Evolutionary conservation across 2,797 vertebrate species (phyloP), one percentile per base, ranked within the genome.

Genomic region (Prunella strophiata): DNA sequence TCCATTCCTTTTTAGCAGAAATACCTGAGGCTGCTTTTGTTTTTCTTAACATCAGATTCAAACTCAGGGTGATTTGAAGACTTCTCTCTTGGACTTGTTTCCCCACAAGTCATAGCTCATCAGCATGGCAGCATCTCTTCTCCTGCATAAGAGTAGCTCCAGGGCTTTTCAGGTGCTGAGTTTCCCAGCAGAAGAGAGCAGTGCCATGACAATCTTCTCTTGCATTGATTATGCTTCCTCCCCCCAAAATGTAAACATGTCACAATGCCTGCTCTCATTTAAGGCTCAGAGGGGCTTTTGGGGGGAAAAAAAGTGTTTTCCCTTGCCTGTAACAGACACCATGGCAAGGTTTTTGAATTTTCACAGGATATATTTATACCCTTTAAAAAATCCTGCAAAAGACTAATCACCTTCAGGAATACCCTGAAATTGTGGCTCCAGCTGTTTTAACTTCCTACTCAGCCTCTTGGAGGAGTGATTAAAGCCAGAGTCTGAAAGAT

Each of bases 371-470:
- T 57, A 50, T 30, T 61, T 26, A 77, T 7, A n/a, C 21, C 52
- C 36, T 89, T 87, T 8, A 32, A 80, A 89, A 85, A 80, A 18
- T 40, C 45, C 57, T 77, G 50, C 87, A 89, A 72, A 89, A 85
- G 70, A 80, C 65, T 62, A 61, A 89, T 88, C 43, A 78, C 50
- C 72, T 78, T 83, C 68, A 88, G 72, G 61, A 88, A 65, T 47
- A 74, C 22, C 76, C 68, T 43, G 54, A 82, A 96, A 88, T 20
- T 68, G 54, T 61, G 75, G 29, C 51, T 95, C 79, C 58, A 83
- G 88, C 42, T 95, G 79, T 66, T 93, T 91, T 68, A 91, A 62
- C 79, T 72, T 94, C 89, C 54, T 68, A 43, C 42, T 80, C 65
- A 92, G 65, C 36, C 34, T 65, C 25, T 89, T 71, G 25, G 61